phyloP scores from a whole-genome alignment of 2,797 vertebrate species.

The Fundulus diaphanus region DNA sequence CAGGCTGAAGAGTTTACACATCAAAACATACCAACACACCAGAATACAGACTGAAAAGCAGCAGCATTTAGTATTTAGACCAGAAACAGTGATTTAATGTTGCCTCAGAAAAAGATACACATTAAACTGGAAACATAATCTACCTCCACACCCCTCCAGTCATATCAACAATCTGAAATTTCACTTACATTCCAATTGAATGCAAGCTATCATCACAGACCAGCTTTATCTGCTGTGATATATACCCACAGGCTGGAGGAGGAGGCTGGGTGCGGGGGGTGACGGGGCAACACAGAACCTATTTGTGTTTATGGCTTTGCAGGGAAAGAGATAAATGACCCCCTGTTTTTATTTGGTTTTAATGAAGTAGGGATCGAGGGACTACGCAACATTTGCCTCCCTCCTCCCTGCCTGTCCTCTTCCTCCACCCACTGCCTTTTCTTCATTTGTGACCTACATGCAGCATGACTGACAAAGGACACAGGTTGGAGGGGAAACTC shows the following conservation, averaged over 20 bases:
- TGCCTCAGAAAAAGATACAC: constrained; percentile 35
- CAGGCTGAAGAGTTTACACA: constrained; percentile 9
- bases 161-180: constrained; percentile 75
- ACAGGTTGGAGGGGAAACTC: constrained; percentile 47
- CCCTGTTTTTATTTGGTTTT: constrained; percentile 85
- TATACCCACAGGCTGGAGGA: constrained; percentile 67
- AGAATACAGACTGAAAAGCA: constrained; percentile 48
- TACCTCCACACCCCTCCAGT: constrained; percentile 62
- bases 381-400: constrained; percentile 69
- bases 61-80: constrained; percentile 52
- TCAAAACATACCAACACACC: constrained; percentile 10
- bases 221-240: constrained; percentile 79
- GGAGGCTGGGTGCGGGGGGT: constrained; percentile 17
- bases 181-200: constrained; percentile 80
- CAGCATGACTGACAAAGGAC: constrained; percentile 70
- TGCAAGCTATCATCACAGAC: constrained; percentile 69
- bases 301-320: constrained; percentile 84
- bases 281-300: constrained; percentile 62
- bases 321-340: constrained; percentile 84
- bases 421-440: constrained; percentile 34
- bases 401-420: constrained; percentile 59
- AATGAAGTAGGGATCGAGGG: constrained; percentile 86
- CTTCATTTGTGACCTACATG: constrained; percentile 82
- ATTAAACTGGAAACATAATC: constrained; percentile 33
- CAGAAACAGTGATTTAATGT: constrained; percentile 57